Base-by-base conservation (phyloP, 2,888 invertebrate genomes). In the Cephonodes hylas region DNA sequence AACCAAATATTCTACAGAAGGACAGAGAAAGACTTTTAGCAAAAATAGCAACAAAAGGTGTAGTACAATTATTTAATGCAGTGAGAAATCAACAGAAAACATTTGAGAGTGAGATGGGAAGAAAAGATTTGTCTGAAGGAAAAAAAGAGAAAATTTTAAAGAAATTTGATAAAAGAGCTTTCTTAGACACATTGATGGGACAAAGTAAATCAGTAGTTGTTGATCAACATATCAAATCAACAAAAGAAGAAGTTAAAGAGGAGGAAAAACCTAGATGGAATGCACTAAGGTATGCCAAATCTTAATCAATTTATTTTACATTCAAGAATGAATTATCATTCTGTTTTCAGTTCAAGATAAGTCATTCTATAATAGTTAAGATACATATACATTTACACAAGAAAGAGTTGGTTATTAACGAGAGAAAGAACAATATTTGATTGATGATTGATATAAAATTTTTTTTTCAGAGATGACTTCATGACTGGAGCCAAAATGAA, bases 41-140 rank as follows among this genome's bases (percentile, higher is more conserved):
- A 38, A 97, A 96, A 93, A 96, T 98, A 74, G 98, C 97, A 8
- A 98, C 97, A 42, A 96, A 96, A 83, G 98, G 98, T 76, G 97
- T 98, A 0, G 97, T 98, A 0, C 98, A 98, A 80, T 89, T 98
- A 66, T 98, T 98, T 77, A 98, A 98, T 93, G 96, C 97, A 34
- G 98, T 98, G 0, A 95, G 94, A 74, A 94, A 95, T 72, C 98
- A 98, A 83, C 98, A 98, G 84, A 96, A 95, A 81, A 94, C 95
- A 61, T 88, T 98, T 58, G 94, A 95, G 48, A 93, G 93, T 62
- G 95, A 96, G 84, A 81, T 97, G 59, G 90, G 94, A 60, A 93
- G 95, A 72, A 95, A 94, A 65, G 96, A 96, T n/a, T 93, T 95
- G 22, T 92, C 97, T 38, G 96, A 97, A 81, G 93, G 95, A 25